Evolutionary conservation across 2,113 vertebrate genomes (phyloP).

Genomic region (Chelonoidis abingdonii): DNA sequence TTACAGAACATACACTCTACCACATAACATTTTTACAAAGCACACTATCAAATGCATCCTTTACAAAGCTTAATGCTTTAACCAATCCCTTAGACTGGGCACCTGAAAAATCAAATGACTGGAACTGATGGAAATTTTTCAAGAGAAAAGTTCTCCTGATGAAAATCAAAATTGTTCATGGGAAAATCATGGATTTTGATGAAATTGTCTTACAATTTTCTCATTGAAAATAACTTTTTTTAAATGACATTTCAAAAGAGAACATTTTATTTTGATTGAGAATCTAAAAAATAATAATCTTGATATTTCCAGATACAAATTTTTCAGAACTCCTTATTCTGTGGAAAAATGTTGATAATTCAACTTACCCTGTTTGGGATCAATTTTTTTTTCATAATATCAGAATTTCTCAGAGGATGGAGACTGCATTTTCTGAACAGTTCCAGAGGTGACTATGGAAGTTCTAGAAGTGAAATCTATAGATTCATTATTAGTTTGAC

Average conservation of each 20-base stretch:
- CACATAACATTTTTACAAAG: not conserved
- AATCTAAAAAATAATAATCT: too few species aligned
- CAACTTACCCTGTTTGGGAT: not conserved
- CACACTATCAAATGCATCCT: not conserved
- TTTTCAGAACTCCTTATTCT: not conserved
- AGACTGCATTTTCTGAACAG: not conserved
- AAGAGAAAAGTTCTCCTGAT: not conserved
- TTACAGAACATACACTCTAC: not conserved
- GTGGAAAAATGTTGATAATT: not conserved
- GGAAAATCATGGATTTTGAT: not conserved
- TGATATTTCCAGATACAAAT: too few species aligned
- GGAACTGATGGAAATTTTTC: not conserved
- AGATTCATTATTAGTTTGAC: too few species aligned
- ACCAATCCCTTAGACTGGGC: not conserved
- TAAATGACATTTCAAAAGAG: not conserved
- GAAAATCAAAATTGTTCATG: not conserved
- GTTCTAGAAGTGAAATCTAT: too few species aligned
- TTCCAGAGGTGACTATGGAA: not conserved
- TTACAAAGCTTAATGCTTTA: not conserved
- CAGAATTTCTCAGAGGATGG: not conserved
- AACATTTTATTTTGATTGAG: not conserved
- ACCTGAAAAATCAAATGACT: not conserved
- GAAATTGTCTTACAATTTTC: not conserved
- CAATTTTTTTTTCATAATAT: not conserved
- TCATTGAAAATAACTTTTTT: not conserved